These are phyloP conservation scores for Suricata suricatta DNA, from an alignment of 2,113 vertebrate genomes.

Conservation along the genomic window DNA sequence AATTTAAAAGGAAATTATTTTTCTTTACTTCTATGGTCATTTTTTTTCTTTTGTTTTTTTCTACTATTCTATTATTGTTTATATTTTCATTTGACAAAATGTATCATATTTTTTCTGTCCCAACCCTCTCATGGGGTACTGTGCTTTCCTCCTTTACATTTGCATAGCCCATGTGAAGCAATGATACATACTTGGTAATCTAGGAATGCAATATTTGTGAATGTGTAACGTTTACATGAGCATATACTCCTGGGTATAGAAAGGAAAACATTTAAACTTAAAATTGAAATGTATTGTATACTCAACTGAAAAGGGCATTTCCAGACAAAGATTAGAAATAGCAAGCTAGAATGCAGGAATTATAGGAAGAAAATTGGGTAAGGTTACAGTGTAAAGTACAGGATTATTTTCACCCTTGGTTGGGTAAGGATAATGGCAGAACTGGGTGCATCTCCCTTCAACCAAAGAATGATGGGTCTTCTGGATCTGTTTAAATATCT, in stretches of 20 bases:
- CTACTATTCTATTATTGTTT: neutral
- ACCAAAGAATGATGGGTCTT: neutral
- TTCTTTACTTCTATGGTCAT: neutral
- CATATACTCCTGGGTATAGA: neutral
- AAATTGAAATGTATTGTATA: neutral
- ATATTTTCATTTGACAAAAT: neutral
- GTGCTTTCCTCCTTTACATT: neutral
- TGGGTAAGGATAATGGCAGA: neutral
- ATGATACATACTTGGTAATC: neutral
- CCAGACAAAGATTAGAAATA: neutral
- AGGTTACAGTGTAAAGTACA: neutral
- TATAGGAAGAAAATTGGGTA: neutral
- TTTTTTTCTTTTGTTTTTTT: neutral
- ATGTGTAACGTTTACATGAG: neutral
- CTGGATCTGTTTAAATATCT: constrained; percentile 33
- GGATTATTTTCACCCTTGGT: neutral
- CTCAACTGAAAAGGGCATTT: neutral
- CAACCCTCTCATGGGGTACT: neutral
- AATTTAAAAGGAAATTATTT: neutral
- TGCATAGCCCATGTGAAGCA: neutral
- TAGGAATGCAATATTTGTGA: neutral
- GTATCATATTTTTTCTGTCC: neutral
- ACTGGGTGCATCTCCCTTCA: neutral
- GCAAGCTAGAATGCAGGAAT: neutral
- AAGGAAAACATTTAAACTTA: neutral